These are phyloP conservation scores for Calliphora vicina DNA, from an alignment of 1,140 invertebrate species.

Conservation along the genomic window DNA sequence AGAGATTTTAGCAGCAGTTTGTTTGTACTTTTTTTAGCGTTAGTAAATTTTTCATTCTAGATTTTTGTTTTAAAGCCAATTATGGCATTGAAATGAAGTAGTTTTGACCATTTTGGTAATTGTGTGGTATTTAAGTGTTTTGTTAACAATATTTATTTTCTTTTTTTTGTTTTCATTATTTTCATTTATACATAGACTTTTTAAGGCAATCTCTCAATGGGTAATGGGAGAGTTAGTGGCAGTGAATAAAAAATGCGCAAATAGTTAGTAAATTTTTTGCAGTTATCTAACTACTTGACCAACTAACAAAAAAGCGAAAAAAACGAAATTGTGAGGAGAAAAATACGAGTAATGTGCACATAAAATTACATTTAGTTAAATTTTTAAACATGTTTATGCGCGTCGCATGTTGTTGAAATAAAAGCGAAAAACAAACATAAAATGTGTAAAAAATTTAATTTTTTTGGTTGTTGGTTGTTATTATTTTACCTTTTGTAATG, in stretches of 20 bases:
- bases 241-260: neutral
- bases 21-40: neutral
- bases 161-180: neutral
- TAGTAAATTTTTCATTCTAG: conserved; percentile 15
- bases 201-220: neutral
- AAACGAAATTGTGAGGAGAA: neutral
- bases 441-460: neutral
- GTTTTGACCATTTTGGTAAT: conserved; percentile 34
- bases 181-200: neutral
- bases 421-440: neutral
- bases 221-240: neutral
- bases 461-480: neutral
- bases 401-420: neutral
- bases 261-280: neutral
- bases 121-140: conserved; percentile 32
- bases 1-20: neutral
- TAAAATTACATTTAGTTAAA: neutral
- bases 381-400: neutral
- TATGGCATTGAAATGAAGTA: conserved; percentile 25
- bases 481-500: too few relatives aligned
- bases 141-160: conserved; percentile 10
- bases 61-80: neutral
- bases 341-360: neutral
- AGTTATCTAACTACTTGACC: neutral
- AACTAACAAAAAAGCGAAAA: neutral